Conservation (phyloP, 2,797 vertebrate genomes). For the Steatocranus sp. region DNA sequence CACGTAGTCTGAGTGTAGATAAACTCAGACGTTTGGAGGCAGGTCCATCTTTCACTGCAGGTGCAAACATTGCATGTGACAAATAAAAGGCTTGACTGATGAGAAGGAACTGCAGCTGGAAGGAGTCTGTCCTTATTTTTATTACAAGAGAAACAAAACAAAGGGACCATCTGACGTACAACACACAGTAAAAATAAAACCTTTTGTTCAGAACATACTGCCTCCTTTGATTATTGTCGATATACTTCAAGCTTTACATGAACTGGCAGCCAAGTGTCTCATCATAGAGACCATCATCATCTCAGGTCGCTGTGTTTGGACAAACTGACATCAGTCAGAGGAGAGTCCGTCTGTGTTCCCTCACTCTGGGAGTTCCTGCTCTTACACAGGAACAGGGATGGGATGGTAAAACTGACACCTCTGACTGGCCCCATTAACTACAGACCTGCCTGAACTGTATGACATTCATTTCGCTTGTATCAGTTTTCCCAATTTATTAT, state of each 20-base stretch:
- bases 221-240: neutral
- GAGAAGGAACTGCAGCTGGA: neutral
- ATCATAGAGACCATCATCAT: neutral
- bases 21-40: neutral
- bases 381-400: neutral
- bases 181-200: neutral
- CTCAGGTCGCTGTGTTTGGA: neutral
- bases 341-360: neutral
- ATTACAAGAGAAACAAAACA: neutral
- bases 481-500: neutral
- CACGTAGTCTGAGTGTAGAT: neutral
- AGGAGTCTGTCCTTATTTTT: neutral
- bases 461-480: neutral
- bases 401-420: neutral
- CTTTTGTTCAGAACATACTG: too few relatives aligned
- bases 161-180: fast-evolving
- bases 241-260: neutral
- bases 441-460: neutral
- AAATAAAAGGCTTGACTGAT: neutral
- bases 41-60: fast-evolving
- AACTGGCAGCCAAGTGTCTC: neutral
- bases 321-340: neutral
- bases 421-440: neutral
- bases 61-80: neutral
- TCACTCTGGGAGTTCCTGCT: fast-evolving